A percentile compares a stretch with the other conserved stretches of the same genome.
Conservation (phyloP, 2,888 invertebrate genomes). For the Drosophila peninsularis region DNA sequence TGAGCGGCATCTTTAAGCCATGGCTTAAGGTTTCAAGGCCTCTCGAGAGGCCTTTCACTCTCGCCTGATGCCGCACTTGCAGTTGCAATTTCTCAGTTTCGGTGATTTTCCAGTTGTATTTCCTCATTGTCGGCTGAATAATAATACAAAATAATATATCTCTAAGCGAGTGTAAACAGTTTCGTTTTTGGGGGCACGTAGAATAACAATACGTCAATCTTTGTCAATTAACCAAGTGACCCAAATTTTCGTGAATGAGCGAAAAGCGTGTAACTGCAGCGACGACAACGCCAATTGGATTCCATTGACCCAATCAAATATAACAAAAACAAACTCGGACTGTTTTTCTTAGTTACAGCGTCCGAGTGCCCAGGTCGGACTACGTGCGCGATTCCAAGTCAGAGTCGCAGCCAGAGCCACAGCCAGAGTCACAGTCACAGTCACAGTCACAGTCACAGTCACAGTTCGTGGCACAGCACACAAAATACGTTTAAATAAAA, state of each 20-base stretch:
- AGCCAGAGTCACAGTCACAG: slow-evolving; percentile 15
- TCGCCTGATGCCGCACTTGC: slow-evolving; percentile 10
- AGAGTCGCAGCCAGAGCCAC: slow-evolving; percentile 4
- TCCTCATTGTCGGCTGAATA: slow-evolving; percentile 71
- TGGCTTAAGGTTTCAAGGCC: slow-evolving; percentile 40
- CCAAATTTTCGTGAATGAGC: slow-evolving; percentile 58
- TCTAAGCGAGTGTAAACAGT: slow-evolving; percentile 60
- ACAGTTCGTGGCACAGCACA: slow-evolving; percentile 36
- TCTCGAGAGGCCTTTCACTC: slow-evolving; percentile 41
- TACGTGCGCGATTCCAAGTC: neutral
- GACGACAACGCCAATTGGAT: slow-evolving; percentile 66
- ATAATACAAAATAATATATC: neutral
- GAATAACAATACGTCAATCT: slow-evolving; percentile 80
- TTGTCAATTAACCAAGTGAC: slow-evolving; percentile 77
- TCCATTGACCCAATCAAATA: slow-evolving; percentile 79
- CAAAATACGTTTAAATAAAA: slow-evolving; percentile 52
- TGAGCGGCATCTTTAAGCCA: slow-evolving; percentile 16
- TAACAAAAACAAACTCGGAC: slow-evolving; percentile 35
- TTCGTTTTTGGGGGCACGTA: slow-evolving; percentile 59
- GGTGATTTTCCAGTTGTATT: slow-evolving; percentile 59
- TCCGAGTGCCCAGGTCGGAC: slow-evolving; percentile 14
- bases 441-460: slow-evolving; percentile 5
- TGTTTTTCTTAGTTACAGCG: slow-evolving; percentile 33
- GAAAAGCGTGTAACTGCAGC: slow-evolving; percentile 61
- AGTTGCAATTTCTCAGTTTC: slow-evolving; percentile 32